phyloP scores from a whole-genome alignment of 2,113 vertebrate species.

The Neopipo cinnamomea region DNA sequence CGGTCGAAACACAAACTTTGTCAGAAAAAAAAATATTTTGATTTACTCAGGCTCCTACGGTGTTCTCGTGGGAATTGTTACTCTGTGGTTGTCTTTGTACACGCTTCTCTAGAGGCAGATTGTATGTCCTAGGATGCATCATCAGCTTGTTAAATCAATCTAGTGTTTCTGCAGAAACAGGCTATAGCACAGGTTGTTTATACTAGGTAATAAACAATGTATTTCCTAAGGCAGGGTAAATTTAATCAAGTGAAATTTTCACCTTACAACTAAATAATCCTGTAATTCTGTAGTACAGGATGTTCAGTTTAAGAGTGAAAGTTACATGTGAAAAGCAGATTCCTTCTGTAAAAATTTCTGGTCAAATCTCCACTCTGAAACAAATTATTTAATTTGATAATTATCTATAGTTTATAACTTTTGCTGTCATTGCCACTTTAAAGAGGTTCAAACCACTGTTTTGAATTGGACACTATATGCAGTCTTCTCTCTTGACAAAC shows the following conservation, averaged over 20 bases:
- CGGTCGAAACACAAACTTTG: neutral
- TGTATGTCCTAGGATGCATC: neutral
- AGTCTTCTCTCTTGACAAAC: neutral
- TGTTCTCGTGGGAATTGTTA: neutral
- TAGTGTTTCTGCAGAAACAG: neutral
- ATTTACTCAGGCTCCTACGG: neutral
- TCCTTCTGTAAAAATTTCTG: neutral
- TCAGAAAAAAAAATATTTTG: neutral
- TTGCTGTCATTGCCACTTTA: neutral
- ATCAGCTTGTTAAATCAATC: neutral
- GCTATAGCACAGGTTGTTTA: neutral
- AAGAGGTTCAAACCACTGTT: neutral
- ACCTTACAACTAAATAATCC: rapidly evolving
- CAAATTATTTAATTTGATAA: neutral
- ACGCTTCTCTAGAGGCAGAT: neutral
- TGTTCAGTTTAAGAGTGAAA: neutral
- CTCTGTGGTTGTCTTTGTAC: neutral
- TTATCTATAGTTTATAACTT: neutral
- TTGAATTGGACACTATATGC: neutral
- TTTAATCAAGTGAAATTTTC: neutral
- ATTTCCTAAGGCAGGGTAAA: neutral
- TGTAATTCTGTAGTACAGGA: neutral
- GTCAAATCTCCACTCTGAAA: neutral
- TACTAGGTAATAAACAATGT: neutral
- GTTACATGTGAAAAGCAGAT: neutral